Percentiles rank a stretch among this genome's conserved stretches.
These are phyloP conservation scores for Ptychochromis oligacanthus DNA, from an alignment of 2,113 vertebrate genomes.

Conservation along the genomic window DNA sequence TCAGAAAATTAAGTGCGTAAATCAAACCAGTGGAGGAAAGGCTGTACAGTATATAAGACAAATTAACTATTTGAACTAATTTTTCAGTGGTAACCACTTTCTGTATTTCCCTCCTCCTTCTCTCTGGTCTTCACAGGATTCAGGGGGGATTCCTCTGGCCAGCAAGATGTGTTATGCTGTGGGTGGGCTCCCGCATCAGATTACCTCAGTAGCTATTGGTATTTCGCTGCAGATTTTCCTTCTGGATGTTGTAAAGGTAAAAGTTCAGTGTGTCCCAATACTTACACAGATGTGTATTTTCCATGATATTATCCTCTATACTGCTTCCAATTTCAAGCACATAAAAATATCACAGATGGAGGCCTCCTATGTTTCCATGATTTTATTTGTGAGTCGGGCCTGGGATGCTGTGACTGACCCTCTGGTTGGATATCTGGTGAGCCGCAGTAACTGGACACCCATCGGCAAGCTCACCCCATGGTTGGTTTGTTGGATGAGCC, in stretches of 20 bases:
- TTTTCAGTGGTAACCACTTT: neutral
- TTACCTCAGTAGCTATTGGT: conserved; percentile 64
- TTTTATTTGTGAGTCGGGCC: conserved; percentile 78
- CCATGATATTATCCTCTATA: neutral
- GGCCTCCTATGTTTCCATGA: conserved; percentile 74
- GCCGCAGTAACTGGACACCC: conserved; percentile 73
- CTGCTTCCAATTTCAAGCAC: neutral
- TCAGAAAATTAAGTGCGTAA: no score
- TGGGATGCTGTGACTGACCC: conserved; percentile 82
- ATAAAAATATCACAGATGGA: conserved; percentile 64
- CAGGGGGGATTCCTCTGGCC: conserved; percentile 56
- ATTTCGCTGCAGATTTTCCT: conserved; percentile 83
- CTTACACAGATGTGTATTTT: neutral
- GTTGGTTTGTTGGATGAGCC: conserved; percentile 64
- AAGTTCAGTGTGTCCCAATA: neutral
- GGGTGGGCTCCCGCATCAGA: conserved; percentile 77
- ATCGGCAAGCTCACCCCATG: conserved; percentile 76
- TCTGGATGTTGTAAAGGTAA: conserved; percentile 80
- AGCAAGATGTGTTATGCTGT: conserved; percentile 78
- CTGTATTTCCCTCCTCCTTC: neutral
- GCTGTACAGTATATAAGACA: neutral
- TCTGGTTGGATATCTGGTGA: conserved; percentile 79
- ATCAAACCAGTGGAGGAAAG: fast-evolving
- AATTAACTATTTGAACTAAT: neutral
- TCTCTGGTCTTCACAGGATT: conserved; percentile 39